These are phyloP conservation scores for Poecilia gillii DNA, from an alignment of 2,797 vertebrate genomes.

Conservation along the genomic window DNA sequence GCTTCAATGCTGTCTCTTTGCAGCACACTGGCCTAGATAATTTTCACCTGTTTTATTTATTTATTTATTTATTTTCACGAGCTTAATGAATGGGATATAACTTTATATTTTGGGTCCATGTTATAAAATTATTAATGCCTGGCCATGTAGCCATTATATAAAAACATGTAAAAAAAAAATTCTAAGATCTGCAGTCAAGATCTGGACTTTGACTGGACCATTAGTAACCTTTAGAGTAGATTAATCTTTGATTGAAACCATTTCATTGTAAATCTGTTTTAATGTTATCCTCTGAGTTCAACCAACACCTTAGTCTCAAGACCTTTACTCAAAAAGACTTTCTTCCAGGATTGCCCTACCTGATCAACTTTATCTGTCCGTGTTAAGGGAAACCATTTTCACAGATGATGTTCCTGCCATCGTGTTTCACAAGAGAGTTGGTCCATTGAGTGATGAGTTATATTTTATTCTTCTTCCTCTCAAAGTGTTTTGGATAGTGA, in stretches of 20 bases:
- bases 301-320: not conserved
- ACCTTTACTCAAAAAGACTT: not conserved
- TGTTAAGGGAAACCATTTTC: not conserved
- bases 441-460: not conserved
- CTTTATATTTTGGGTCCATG: not conserved
- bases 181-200: not conserved
- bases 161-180: not conserved
- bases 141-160: not conserved
- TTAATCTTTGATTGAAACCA: not conserved
- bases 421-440: not conserved
- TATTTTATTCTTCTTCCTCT: not conserved
- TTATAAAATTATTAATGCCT: not conserved
- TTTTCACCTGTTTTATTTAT: conserved; percentile 40
- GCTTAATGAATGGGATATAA: conserved; percentile 10
- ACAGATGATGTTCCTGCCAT: not conserved
- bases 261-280: not conserved
- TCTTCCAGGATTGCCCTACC: not conserved
- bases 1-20: conserved; percentile 49
- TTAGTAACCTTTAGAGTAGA: not conserved
- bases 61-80: conserved; percentile 28
- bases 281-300: not conserved
- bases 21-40: conserved; percentile 69
- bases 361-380: not conserved
- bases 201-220: not conserved
- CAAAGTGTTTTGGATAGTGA: not conserved